phyloP scores from a whole-genome alignment of 2,888 invertebrate genomes.

The Allolobophora icterica region DNA sequence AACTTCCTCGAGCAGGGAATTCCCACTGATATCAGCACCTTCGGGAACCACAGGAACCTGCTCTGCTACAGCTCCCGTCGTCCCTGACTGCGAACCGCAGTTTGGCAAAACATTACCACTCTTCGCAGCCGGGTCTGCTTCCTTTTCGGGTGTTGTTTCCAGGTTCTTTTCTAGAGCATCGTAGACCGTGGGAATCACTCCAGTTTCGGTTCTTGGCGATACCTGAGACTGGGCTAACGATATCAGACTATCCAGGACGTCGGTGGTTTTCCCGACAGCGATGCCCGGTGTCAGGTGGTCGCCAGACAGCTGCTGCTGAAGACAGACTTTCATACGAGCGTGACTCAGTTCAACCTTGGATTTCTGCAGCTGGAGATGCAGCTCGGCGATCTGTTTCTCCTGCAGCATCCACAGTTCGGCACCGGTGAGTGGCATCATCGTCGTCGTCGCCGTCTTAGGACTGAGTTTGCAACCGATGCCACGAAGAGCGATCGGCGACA shows the following conservation, averaged over 20 bases:
- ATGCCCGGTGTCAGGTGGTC: neutral
- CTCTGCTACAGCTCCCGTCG: neutral
- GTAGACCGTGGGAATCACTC: neutral
- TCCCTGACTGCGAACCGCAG: neutral
- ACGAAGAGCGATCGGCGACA: neutral
- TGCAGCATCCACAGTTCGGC: constrained; percentile 18
- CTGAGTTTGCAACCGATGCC: neutral
- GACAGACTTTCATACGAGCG: neutral
- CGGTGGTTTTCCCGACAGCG: neutral
- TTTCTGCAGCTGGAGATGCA: constrained; percentile 22
- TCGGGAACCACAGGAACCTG: neutral
- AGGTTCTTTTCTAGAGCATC: neutral
- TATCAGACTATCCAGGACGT: neutral
- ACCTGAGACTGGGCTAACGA: neutral
- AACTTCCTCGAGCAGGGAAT: neutral
- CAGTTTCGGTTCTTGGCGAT: neutral
- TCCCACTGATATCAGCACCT: neutral
- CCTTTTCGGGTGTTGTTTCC: neutral
- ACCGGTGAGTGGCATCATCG: neutral
- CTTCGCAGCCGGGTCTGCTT: neutral
- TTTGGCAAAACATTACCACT: neutral
- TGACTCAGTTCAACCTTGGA: neutral
- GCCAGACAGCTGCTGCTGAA: neutral
- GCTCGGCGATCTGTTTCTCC: constrained; percentile 22
- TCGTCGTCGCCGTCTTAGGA: neutral